Conservation (phyloP, 1,140 invertebrate species). For the Vanessa atalanta region DNA sequence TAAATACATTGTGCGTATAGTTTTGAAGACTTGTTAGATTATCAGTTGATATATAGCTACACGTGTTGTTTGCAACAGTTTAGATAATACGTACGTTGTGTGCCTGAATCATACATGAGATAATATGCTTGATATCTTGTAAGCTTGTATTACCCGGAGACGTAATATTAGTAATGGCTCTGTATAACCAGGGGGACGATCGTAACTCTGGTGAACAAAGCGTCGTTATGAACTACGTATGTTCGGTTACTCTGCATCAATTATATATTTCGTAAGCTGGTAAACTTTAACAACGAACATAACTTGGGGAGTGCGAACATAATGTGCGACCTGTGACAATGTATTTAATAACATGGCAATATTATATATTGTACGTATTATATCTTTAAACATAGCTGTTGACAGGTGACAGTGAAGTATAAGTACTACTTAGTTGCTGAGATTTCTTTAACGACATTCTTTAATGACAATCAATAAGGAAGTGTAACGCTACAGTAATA, state of each 20-base stretch:
- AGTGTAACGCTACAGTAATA: too few species aligned
- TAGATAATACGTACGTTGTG: neutral
- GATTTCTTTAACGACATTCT: too few species aligned
- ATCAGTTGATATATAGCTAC: too few species aligned
- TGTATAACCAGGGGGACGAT: conserved; percentile 58
- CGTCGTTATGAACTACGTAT: conserved; percentile 50
- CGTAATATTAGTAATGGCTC: conserved; percentile 60
- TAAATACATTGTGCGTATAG: too few species aligned
- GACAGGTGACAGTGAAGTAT: too few species aligned
- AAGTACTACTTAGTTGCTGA: too few species aligned
- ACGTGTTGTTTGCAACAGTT: neutral
- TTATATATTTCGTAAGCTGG: conserved; percentile 61
- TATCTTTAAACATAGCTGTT: too few species aligned
- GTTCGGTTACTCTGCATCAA: conserved; percentile 52
- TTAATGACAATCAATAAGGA: too few species aligned
- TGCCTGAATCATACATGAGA: conserved; percentile 10
- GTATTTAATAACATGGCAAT: too few species aligned
- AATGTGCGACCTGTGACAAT: too few species aligned
- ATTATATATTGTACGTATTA: too few species aligned
- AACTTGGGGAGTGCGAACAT: neutral
- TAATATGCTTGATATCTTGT: neutral
- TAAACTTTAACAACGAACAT: conserved; percentile 29
- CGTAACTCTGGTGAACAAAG: conserved; percentile 67
- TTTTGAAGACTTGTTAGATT: too few species aligned
- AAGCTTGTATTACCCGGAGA: conserved; percentile 48